Base-by-base conservation (phyloP, 1,140 invertebrate species). In the Apocrypta bakeri region DNA sequence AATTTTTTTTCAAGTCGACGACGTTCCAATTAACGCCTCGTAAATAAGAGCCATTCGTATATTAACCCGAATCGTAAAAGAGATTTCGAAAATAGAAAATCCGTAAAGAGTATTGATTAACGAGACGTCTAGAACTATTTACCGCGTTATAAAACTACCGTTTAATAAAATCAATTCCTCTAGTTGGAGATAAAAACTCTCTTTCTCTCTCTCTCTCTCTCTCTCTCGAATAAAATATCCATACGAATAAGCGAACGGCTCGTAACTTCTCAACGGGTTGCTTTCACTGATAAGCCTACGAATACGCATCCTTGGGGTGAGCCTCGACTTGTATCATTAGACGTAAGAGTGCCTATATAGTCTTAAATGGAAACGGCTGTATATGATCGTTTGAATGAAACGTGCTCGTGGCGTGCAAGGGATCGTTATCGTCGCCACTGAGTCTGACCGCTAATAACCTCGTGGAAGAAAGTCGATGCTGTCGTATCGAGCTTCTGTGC, bases 391-490 rank as follows among this genome's bases (percentile, higher is more conserved):
- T 56, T 56, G 14, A n/a, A 21, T 21, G 17, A 37, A 4, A 37
- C 33, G n/a, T 17, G 48, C 48, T 17, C 4, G 0, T 56, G 48
- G 48, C 8, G 48, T 56, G 48, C 17, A 21, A n/a, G 69, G 69
- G 33, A 24, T 72, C 69, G 69, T 72, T 72, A 72, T 72, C 69
- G 29, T 37, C 69, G 48, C 48, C 21, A 17, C 21, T n/a, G 48
- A 21, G 21, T 56, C 33, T 72, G 69, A 72, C 69, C 69, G 69
- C 69, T 72, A 72, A 72, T 72, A 72, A 72, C 69, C 69, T 56
- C 48, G 42, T 56, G 48, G 48, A n/a, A n/a, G n/a, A 56, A 56
- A 56, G 48, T 56, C 48, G 21, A n/a, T 17, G 17, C 17, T 17
- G 48, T n/a, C 21, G 48, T 4, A 21, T 56, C 17, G 21, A n/a